Evolutionary conservation across 2,797 vertebrate genomes (phyloP).

Genomic region (Otolemur crassicaudatus): DNA sequence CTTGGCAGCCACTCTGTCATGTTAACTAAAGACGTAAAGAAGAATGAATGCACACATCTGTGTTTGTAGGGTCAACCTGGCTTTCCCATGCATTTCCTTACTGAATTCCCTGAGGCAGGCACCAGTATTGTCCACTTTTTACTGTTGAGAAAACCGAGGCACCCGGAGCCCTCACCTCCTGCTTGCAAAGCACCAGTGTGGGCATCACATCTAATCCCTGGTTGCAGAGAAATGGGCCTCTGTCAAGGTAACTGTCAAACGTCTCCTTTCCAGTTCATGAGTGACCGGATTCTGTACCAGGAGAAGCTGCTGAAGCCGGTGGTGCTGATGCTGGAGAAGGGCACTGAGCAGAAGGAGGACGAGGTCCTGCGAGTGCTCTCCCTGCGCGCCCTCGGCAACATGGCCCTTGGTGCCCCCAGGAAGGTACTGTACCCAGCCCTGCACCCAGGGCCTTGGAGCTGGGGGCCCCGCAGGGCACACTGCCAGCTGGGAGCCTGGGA

Average conservation of each 20-base stretch:
- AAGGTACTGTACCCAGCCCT: background rate
- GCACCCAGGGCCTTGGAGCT: background rate
- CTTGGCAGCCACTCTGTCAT: rapidly evolving
- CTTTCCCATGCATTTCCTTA: background rate
- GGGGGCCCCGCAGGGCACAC: background rate
- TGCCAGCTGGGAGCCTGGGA: rapidly evolving
- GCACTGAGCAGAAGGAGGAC: background rate
- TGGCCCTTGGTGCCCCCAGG: slow-evolving; percentile 70
- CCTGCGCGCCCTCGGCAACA: slow-evolving; percentile 67
- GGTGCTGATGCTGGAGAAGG: slow-evolving; percentile 47
- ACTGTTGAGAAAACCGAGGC: background rate
- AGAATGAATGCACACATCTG: too few species aligned
- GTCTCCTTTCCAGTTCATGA: slow-evolving; percentile 73
- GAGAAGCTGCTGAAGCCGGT: slow-evolving; percentile 67
- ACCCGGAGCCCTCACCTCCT: background rate
- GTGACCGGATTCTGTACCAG: slow-evolving; percentile 6
- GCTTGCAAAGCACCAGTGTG: rapidly evolving
- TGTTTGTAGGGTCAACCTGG: too few species aligned
- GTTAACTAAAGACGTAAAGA: background rate
- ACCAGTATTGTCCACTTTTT: background rate
- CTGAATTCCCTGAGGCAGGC: background rate
- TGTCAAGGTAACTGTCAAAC: rapidly evolving
- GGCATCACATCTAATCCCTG: rapidly evolving
- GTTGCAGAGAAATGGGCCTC: background rate
- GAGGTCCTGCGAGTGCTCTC: slow-evolving; percentile 64